Percentiles rank a stretch among this genome's conserved stretches.
Conservation (phyloP, 1,140 invertebrate genomes). For the Scaptodrosophila lebanonensis region DNA sequence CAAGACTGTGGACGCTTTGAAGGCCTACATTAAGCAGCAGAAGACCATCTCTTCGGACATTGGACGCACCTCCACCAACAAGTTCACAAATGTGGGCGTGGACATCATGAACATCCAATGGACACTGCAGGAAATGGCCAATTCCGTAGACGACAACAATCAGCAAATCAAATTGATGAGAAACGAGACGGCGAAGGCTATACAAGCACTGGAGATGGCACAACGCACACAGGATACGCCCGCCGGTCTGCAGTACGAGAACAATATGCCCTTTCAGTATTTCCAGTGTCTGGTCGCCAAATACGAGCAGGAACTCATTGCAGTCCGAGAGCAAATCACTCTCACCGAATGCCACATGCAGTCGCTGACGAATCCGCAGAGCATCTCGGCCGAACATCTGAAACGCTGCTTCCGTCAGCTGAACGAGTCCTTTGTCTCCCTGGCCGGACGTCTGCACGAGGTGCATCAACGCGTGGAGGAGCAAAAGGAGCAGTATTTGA, state of each 20-base stretch:
- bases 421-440: constrained; percentile 89
- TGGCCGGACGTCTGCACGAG: constrained; percentile 89
- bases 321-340: constrained; percentile 85
- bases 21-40: constrained; percentile 89
- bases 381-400: constrained; percentile 83
- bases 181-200: constrained; percentile 84
- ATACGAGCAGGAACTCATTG: constrained; percentile 85
- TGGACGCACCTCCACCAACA: constrained; percentile 79
- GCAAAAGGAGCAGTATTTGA: constrained; percentile 90
- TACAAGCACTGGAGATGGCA: constrained; percentile 87
- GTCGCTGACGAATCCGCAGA: constrained; percentile 82
- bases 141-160: constrained; percentile 81
- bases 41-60: constrained; percentile 90
- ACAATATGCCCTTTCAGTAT: constrained; percentile 85
- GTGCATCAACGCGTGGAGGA: constrained; percentile 86
- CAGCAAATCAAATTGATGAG: constrained; percentile 84
- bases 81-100: constrained; percentile 60
- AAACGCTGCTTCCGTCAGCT: constrained; percentile 84
- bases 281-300: constrained; percentile 84
- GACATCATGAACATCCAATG: constrained; percentile 71
- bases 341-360: constrained; percentile 85
- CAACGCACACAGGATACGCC: constrained; percentile 88
- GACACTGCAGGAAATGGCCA: constrained; percentile 78
- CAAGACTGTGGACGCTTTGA: constrained; percentile 80
- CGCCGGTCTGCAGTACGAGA: constrained; percentile 86